These are phyloP conservation scores for Luscinia luscinia DNA, from an alignment of 2,797 vertebrate species.

Conservation along the genomic window DNA sequence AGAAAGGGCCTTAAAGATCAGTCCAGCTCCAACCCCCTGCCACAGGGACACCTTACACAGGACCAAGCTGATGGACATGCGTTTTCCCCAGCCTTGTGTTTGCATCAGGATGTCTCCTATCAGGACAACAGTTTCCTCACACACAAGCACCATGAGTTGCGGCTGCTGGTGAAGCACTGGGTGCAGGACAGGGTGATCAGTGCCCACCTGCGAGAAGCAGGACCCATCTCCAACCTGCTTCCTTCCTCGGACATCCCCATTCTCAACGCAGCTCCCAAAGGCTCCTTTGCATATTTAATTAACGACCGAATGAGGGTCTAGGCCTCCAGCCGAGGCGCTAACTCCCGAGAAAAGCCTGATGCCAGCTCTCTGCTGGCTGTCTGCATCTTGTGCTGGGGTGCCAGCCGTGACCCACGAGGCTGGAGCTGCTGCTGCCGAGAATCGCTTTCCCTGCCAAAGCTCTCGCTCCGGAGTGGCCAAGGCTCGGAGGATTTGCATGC, in stretches of 20 bases:
- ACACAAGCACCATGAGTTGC: rapidly evolving
- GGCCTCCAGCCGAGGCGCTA: neutral
- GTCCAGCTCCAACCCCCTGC: neutral
- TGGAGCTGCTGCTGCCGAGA: neutral
- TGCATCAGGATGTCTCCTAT: neutral
- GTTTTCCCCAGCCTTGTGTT: neutral
- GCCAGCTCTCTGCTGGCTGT: neutral
- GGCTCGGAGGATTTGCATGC: neutral
- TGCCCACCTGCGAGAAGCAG: neutral
- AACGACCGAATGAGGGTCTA: rapidly evolving
- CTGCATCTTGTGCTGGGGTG: neutral
- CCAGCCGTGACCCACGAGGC: neutral
- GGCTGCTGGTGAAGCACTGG: neutral
- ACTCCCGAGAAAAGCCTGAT: neutral
- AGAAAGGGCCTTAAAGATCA: neutral
- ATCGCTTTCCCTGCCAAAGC: neutral
- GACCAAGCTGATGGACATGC: neutral
- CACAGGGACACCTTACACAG: neutral
- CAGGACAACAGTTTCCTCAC: neutral
- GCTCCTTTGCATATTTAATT: neutral
- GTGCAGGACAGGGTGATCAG: neutral
- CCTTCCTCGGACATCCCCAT: neutral
- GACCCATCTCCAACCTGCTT: neutral
- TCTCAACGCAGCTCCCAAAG: neutral
- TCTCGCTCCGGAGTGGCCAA: neutral